Conservation (phyloP, 2,888 invertebrate genomes). For the Ochropleura leucogaster region DNA sequence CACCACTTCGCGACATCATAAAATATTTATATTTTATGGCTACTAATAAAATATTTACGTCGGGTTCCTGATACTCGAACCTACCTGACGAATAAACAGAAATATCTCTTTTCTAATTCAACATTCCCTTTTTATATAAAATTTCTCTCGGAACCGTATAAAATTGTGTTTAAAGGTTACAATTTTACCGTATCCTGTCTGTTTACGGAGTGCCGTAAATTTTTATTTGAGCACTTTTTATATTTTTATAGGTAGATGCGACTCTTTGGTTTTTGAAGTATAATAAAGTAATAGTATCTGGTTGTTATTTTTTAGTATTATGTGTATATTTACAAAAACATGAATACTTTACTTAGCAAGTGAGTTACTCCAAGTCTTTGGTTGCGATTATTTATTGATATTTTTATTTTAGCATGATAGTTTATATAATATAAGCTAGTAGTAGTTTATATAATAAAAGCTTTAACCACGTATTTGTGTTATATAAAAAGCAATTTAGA, state of each 20-base stretch:
- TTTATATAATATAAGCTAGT: too few relatives aligned
- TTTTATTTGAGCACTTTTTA: slow-evolving; percentile 53
- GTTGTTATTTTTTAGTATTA: slow-evolving; percentile 53
- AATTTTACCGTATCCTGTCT: slow-evolving; percentile 41
- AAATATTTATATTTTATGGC: slow-evolving; percentile 74
- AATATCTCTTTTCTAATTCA: slow-evolving; percentile 62
- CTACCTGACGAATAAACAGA: slow-evolving; percentile 63
- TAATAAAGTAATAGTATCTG: slow-evolving; percentile 27
- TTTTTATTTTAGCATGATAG: background rate
- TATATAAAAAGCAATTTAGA: too few relatives aligned
- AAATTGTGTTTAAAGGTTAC: slow-evolving; percentile 54
- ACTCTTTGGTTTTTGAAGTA: slow-evolving; percentile 37
- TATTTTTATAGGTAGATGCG: slow-evolving; percentile 6
- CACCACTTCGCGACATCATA: slow-evolving; percentile 63
- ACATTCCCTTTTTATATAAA: slow-evolving; percentile 59
- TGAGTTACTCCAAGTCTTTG: background rate
- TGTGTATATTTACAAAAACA: slow-evolving; percentile 20
- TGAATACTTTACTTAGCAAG: background rate
- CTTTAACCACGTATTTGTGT: too few relatives aligned
- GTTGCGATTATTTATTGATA: background rate
- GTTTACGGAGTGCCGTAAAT: slow-evolving; percentile 46
- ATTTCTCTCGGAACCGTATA: slow-evolving; percentile 36
- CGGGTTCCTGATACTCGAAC: slow-evolving; percentile 35
- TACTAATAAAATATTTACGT: slow-evolving; percentile 73
- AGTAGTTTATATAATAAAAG: too few relatives aligned